Evolutionary conservation across 2,797 vertebrate genomes (phyloP).

Genomic region (Manis crassicaudata): DNA sequence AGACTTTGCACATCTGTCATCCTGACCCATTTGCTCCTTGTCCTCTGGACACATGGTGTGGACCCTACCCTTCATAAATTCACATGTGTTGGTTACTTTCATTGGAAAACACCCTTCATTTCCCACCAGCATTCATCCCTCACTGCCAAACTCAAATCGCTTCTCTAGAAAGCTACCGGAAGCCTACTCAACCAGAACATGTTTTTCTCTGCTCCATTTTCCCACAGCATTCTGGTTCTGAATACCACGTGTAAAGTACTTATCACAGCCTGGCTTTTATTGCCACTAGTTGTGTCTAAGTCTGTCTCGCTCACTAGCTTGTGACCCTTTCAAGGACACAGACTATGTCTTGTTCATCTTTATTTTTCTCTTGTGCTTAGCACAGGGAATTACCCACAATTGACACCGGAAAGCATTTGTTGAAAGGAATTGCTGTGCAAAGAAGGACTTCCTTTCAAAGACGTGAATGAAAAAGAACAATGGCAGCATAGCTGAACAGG

Average conservation of each 20-base stretch:
- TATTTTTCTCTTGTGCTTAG: constrained; percentile 40
- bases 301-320: background rate
- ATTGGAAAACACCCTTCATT: background rate
- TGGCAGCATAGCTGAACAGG: background rate
- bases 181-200: background rate
- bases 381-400: background rate
- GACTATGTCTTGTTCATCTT: background rate
- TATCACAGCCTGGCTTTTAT: constrained; percentile 1
- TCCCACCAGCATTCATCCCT: background rate
- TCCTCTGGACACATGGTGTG: background rate
- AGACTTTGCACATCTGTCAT: background rate
- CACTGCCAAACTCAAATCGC: background rate
- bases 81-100: background rate
- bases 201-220: background rate
- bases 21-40: background rate
- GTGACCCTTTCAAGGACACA: background rate
- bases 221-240: background rate
- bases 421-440: constrained; percentile 6
- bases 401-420: background rate
- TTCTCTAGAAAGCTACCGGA: background rate
- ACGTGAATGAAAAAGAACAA: background rate
- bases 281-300: background rate
- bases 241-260: background rate
- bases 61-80: background rate
- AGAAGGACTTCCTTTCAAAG: background rate